phyloP scores from a whole-genome alignment of 2,113 vertebrate species.

The Onychostruthus taczanowskii region DNA sequence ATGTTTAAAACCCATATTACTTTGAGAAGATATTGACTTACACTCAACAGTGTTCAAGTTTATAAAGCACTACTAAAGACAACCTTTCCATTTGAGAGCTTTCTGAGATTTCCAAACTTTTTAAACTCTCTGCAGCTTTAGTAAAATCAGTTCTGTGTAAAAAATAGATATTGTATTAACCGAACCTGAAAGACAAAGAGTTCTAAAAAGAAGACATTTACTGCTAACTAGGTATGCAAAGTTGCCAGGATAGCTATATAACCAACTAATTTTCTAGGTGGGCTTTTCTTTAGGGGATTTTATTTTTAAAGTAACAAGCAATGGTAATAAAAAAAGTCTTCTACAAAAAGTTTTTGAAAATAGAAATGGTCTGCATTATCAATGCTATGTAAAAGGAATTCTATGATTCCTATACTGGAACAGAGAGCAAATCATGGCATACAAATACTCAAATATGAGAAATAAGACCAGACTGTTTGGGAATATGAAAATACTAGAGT shows the following conservation, averaged over 20 bases:
- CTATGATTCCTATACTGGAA: not conserved
- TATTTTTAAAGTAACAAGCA: not conserved
- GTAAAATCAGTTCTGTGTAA: not conserved
- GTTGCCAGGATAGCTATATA: not conserved
- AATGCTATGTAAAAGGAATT: not conserved
- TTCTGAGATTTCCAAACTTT: not conserved
- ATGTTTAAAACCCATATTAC: not conserved
- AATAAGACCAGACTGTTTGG: not conserved
- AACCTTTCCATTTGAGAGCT: not conserved
- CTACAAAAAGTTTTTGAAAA: conserved; percentile 3
- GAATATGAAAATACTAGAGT: not conserved
- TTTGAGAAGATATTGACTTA: not conserved
- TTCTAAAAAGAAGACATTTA: not conserved
- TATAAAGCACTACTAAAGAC: not conserved
- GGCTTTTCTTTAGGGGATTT: not conserved
- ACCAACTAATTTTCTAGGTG: not conserved
- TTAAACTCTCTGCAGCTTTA: not conserved
- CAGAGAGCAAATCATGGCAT: not conserved
- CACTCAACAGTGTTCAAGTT: not conserved
- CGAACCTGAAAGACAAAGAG: not conserved
- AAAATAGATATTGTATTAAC: not conserved
- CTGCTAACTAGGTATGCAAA: not conserved
- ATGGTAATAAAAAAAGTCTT: not conserved
- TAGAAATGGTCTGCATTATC: not conserved
- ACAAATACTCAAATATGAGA: not conserved